These are phyloP conservation scores for Aldabrachelys gigantea DNA, from an alignment of 2,113 vertebrate genomes.

Conservation along the genomic window DNA sequence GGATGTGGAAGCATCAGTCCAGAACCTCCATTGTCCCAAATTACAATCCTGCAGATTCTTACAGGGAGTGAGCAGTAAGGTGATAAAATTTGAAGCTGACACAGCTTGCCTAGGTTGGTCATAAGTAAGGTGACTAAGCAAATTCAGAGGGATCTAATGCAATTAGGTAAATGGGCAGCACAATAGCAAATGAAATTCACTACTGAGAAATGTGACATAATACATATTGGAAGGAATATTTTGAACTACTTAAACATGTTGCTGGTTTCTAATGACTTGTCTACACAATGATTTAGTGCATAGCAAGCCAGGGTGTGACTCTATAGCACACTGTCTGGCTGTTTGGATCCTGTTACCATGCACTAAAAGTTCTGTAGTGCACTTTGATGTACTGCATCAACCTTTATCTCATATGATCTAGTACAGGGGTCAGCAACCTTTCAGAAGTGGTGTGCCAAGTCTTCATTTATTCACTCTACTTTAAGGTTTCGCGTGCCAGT, in stretches of 20 bases:
- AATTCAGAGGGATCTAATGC: neutral
- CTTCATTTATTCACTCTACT: no score
- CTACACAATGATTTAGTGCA: neutral
- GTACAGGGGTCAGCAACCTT: no score
- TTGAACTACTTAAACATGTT: neutral
- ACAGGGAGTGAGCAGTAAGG: neutral
- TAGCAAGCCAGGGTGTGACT: neutral
- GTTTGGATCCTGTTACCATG: neutral
- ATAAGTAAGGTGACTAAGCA: neutral
- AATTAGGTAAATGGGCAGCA: accelerated
- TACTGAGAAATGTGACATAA: neutral
- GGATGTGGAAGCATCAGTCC: neutral
- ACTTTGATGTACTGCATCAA: neutral
- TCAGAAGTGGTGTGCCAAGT: no score
- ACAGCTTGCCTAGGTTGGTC: neutral
- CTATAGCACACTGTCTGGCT: neutral
- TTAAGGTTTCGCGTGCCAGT: no score
- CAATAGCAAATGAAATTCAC: neutral
- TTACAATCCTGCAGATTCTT: neutral
- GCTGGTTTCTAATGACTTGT: neutral
- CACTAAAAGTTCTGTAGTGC: neutral
- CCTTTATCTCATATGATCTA: no score
- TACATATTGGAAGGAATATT: neutral
- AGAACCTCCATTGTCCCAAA: neutral
- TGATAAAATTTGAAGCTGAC: neutral